Percentiles rank a stretch among this genome's conserved stretches.
These are phyloP conservation scores for Megaustenia siamemsis DNA, from an alignment of 2,888 invertebrate species.

Conservation along the genomic window DNA sequence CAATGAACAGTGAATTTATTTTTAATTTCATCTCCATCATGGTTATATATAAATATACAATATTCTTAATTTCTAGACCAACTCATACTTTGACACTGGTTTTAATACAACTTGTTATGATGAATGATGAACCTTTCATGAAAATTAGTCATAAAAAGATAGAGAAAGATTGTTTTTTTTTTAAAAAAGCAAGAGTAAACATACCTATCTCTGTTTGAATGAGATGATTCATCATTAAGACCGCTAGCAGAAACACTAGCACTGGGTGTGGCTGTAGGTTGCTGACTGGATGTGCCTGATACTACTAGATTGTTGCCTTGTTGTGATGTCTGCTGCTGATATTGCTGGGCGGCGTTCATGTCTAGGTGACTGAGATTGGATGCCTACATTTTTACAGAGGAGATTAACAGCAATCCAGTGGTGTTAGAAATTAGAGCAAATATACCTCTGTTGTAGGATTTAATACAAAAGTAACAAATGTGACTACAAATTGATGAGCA, in stretches of 20 bases:
- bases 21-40: background rate
- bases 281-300: slow-evolving; percentile 46
- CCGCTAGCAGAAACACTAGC: slow-evolving; percentile 60
- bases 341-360: slow-evolving; percentile 70
- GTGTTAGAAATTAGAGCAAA: background rate
- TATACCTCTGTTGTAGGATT: too few relatives aligned
- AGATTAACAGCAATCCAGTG: slow-evolving; percentile 6
- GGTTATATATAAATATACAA: too few relatives aligned
- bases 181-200: too few relatives aligned
- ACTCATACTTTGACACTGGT: slow-evolving; percentile 7
- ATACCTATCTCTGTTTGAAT: slow-evolving; percentile 62
- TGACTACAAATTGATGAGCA: background rate
- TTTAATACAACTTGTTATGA: background rate
- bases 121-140: slow-evolving; percentile 5
- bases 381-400: slow-evolving; percentile 51
- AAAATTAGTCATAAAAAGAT: background rate
- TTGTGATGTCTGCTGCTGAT: slow-evolving; percentile 59
- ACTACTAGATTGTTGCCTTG: slow-evolving; percentile 21
- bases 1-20: background rate
- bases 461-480: background rate
- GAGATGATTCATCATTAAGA: slow-evolving; percentile 63
- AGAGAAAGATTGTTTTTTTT: too few relatives aligned
- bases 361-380: slow-evolving; percentile 66
- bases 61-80: background rate
- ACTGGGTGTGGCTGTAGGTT: slow-evolving; percentile 54